Percentiles rank a stretch among this genome's conserved stretches.
Conservation (phyloP, 2,888 invertebrate genomes). For the Glomeris marginata region DNA sequence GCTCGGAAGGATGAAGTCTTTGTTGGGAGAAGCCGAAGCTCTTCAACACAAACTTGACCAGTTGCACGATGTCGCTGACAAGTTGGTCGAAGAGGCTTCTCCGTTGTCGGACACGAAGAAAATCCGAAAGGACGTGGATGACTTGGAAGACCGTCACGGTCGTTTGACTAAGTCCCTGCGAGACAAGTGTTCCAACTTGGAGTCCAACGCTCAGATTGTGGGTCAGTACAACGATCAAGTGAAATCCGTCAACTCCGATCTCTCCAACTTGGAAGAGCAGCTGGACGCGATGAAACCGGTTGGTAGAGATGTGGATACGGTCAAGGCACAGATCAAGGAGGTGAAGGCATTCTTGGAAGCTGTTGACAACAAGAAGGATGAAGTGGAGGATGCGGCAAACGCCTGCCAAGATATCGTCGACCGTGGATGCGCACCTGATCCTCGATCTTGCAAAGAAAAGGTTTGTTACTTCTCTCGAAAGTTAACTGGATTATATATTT, state of each 20-base stretch:
- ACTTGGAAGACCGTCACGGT: constrained; percentile 55
- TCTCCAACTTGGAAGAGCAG: constrained; percentile 65
- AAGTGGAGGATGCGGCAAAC: constrained; percentile 45
- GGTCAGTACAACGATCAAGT: constrained; percentile 78
- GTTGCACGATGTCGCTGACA: constrained; percentile 53
- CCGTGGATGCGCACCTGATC: constrained; percentile 69
- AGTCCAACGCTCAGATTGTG: constrained; percentile 72
- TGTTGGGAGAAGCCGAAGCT: constrained; percentile 63
- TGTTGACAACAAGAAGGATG: constrained; percentile 28
- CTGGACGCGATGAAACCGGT: constrained; percentile 72
- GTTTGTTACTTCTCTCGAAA: constrained; percentile 27
- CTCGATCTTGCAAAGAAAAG: constrained; percentile 59
- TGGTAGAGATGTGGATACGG: constrained; percentile 70
- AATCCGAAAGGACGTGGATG: constrained; percentile 60
- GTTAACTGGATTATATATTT: neutral
- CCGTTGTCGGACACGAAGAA: constrained; percentile 56
- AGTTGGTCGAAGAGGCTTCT: constrained; percentile 57
- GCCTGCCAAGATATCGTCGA: constrained; percentile 64
- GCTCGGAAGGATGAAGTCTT: constrained; percentile 59
- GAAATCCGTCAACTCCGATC: constrained; percentile 56
- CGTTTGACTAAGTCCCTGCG: constrained; percentile 60
- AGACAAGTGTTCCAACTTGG: constrained; percentile 60
- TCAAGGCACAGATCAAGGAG: constrained; percentile 69
- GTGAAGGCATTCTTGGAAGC: constrained; percentile 34
- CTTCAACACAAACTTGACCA: constrained; percentile 56